Base-by-base conservation (phyloP, 2,797 vertebrate genomes). In the Zenarchopterus dispar region DNA sequence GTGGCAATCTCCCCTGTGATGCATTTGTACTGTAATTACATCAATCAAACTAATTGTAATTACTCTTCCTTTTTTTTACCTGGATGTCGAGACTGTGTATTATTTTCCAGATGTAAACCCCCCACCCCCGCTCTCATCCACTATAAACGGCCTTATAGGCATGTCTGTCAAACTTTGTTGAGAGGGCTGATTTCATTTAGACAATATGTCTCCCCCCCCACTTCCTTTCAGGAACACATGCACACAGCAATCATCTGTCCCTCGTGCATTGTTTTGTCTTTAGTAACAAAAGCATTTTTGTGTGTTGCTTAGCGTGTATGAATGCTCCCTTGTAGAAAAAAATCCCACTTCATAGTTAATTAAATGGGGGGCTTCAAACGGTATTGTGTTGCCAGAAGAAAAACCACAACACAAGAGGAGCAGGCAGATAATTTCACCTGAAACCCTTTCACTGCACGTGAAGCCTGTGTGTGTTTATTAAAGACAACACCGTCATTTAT, bases 281-380 rank as follows among this genome's bases (percentile, higher is more conserved):
- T 67, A 55, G 49, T 72, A 79, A 87, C 80, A 89, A 90, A 82
- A 80, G 77, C 55, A 13, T 5, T 53, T 67, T 73, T 45, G 63
- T 57, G 54, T 46, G 60, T 13, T 41, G 41, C 42, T 47, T 47
- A 52, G 67, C 52, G 67, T 66, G 44, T n/a, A 48, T n/a, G 49
- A n/a, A 64, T 9, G 58, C 51, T 67, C 58, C 33, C 69, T 70
- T 79, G 70, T 75, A 80, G 76, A 59, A 68, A 49, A 57, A 68
- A 49, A 57, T 10, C 11, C 5, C 51, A 63, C 80, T 86, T 81
- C 77, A 77, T 59, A 84, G 77, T 87, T 90, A 90, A 93, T 92
- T 92, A 92, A 87, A 89, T 77, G 50, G 72, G 55, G 53, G 62
- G 75, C 75, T 76, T 74, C 67, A 67, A 72, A 79, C 0, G 19